A percentile compares a stretch with the other conserved stretches of the same genome.
phyloP scores from a whole-genome alignment of 2,888 invertebrate genomes.

The Lochmaea capreae region DNA sequence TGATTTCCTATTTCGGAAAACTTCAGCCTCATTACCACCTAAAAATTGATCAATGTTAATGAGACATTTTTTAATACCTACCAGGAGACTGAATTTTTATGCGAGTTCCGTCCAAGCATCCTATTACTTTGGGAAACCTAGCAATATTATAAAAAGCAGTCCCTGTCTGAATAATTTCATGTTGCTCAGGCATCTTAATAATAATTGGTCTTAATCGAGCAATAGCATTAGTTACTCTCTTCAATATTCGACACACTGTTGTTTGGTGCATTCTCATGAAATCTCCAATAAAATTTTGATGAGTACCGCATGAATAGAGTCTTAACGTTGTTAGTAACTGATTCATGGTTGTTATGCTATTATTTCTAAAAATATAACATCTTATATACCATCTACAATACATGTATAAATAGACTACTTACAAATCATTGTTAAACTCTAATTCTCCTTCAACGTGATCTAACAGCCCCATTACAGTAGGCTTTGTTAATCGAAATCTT shows the following conservation, averaged over 20 bases:
- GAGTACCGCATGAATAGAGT: constrained; percentile 23
- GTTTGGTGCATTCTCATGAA: constrained; percentile 15
- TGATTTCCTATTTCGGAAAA: constrained; percentile 50
- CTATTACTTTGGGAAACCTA: constrained; percentile 16
- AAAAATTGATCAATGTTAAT: constrained; percentile 36
- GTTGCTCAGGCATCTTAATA: constrained; percentile 21
- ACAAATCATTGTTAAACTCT: constrained; percentile 22
- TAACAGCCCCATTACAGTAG: constrained; percentile 13
- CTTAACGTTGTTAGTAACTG: constrained; percentile 28
- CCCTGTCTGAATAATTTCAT: constrained; percentile 5
- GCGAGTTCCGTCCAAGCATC: constrained; percentile 32
- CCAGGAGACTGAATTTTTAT: too few relatives aligned
- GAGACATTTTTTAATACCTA: too few relatives aligned
- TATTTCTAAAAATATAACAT: constrained; percentile 17
- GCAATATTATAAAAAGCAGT: constrained; percentile 10
- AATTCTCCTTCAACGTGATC: constrained; percentile 14
- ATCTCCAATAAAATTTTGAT: constrained; percentile 20
- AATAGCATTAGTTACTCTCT: constrained; percentile 18
- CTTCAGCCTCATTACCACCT: constrained; percentile 50
- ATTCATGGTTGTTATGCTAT: constrained; percentile 30
- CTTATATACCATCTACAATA: neutral
- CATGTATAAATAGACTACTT: neutral
- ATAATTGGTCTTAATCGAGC: neutral
- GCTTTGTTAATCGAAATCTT: constrained; percentile 15
- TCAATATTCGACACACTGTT: constrained; percentile 29